Evolutionary conservation across 1,140 invertebrate genomes (phyloP), one percentile per base, ranked within the genome.

Genomic region (Chlorops oryzae): DNA sequence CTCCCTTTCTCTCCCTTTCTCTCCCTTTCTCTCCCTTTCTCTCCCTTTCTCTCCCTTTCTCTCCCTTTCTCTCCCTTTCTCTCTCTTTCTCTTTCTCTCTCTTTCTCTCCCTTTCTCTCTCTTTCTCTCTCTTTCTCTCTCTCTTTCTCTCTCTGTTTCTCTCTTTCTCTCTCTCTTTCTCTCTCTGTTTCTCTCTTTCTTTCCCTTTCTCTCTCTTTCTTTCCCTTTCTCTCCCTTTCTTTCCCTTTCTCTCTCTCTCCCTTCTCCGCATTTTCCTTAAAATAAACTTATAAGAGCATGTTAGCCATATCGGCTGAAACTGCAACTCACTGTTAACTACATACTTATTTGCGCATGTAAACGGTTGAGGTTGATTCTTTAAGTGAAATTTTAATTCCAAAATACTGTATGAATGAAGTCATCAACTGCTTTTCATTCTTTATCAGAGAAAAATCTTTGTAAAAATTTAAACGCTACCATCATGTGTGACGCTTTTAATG

Each of bases 11-110:
- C 5, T 18, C 32, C 4, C 32, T 37, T 13, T 15, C 32, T 3
- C 28, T 28, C 7, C 23, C 13, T 6, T 20, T 15, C 13, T 21
- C 5, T 20, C n/a, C 22, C n/a, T 18, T 24, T 3, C 18, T n/a
- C 32, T 38, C 45, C 18, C 34, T 38, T 6, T n/a, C 22, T 37
- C 28, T n/a, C 22, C 35, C 28, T 20, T 47, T 25, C 32, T 47
- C 24, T 37, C 22, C 35, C 38, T 47, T 35, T 32, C 28, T 23
- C 45, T 47, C 28, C 34, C 17, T 38, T 47, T 47, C 12, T 43
- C 37, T 39, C 6, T 39, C 6, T 18, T 39, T 39, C 37, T 39
- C 17, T 6, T 39, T 20, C 2, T 10, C 10, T 15, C 24, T 47
- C 38, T 38, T 47, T 5, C 25, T 47, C 18, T 47, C 20, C 17